These are phyloP conservation scores for Pangasius sanitwongsei DNA, from an alignment of 2,797 vertebrate species.

Conservation along the genomic window DNA sequence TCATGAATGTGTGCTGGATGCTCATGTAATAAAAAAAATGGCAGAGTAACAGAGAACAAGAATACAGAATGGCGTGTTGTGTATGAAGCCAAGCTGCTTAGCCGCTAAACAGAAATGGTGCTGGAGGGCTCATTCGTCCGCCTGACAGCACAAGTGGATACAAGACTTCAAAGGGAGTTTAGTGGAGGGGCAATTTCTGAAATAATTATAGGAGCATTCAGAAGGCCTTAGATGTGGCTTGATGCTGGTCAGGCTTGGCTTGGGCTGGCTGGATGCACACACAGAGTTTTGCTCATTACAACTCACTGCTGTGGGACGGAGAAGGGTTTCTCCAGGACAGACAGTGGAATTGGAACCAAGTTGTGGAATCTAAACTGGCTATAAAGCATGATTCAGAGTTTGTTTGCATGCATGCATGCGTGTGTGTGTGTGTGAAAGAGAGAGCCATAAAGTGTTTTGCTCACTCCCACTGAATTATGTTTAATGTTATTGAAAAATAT, in stretches of 20 bases:
- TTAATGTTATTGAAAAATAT: not conserved
- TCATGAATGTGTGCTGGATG: not conserved
- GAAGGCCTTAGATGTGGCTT: slow-evolving; percentile 67
- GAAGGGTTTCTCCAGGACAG: slow-evolving; percentile 41
- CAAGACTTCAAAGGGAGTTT: slow-evolving; percentile 63
- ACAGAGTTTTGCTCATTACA: slow-evolving; percentile 41
- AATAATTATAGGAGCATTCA: slow-evolving; percentile 69
- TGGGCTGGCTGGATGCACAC: slow-evolving; percentile 36
- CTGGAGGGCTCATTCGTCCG: slow-evolving; percentile 29
- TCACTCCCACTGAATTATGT: not conserved
- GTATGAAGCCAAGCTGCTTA: slow-evolving; percentile 33
- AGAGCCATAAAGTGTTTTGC: not conserved
- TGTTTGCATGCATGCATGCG: not conserved
- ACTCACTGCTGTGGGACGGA: slow-evolving; percentile 2
- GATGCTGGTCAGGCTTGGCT: slow-evolving; percentile 53
- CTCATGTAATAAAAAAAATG: not conserved
- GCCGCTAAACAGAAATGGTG: slow-evolving; percentile 36
- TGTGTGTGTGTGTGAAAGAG: not conserved
- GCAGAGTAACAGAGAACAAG: slow-evolving; percentile 18
- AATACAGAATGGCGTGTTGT: slow-evolving; percentile 22
- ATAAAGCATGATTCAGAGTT: slow-evolving; percentile 7
- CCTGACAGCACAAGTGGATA: slow-evolving; percentile 43
- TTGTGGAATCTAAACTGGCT: slow-evolving; percentile 32
- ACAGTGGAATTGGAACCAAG: slow-evolving; percentile 27
- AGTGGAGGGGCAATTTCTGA: slow-evolving; percentile 60